Base-by-base conservation (phyloP, 1,140 invertebrate genomes). In the Octopus sinensis region DNA sequence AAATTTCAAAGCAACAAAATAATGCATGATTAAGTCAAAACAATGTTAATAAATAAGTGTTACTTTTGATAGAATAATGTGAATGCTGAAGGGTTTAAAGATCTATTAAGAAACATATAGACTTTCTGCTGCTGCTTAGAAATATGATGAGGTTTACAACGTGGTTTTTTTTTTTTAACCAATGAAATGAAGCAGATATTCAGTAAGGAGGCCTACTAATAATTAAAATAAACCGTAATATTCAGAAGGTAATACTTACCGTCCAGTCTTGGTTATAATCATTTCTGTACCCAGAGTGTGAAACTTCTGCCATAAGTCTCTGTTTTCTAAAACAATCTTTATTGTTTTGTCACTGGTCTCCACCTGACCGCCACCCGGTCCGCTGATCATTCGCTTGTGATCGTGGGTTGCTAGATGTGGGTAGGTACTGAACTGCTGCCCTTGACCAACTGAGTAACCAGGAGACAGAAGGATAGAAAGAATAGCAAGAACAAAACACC, bases 261-360 rank as follows among this genome's bases (percentile, higher is more conserved):
- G 95, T 92, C 98, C 98, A 90, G 96, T 98, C 91, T 99, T 99
- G 85, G 98, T 99, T 93, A 99, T 99, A 90, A 99, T 98, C 98
- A 99, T 99, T 82, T 99, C 98, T 80, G 97, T 99, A 87, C 97
- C 97, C 80, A 99, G 93, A 89, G 97, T 96, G 92, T 98, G 97
- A 90, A 99, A 99, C 92, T 98, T 98, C 92, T 97, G 96, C 98
- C 98, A 99, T 81, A 99, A 93, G 87, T 99, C 97, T 51, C 88
- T 68, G 83, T 90, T 89, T 54, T 90, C 89, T 56, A 90, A 80
- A 12, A 83, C 87, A n/a, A 89, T 88, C 78, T 89, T 89, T 79
- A 90, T 88, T 73, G 89, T 90, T 80, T 90, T 88, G 80, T 90
- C 88, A 79, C 85, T 84, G 0, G 84, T 81, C 9, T 88, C 87